These are phyloP conservation scores for Micrasema minimum DNA, from an alignment of 1,140 invertebrate species.

Conservation along the genomic window DNA sequence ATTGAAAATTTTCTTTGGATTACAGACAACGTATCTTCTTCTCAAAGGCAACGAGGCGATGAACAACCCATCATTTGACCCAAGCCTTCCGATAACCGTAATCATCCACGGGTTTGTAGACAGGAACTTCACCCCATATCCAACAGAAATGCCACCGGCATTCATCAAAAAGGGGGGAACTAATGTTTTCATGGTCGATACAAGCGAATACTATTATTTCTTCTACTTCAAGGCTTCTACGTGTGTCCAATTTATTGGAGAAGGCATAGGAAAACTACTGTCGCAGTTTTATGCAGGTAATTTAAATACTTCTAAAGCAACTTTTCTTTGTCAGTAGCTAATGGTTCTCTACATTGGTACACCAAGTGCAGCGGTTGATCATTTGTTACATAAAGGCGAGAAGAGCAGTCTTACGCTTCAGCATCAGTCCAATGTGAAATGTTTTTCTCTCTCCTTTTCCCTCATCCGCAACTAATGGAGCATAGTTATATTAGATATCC, in stretches of 20 bases:
- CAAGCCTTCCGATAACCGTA: not conserved
- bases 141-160: not conserved
- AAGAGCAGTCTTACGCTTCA: not conserved
- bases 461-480: no score
- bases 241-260: slow-evolving; percentile 14
- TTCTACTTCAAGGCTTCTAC: slow-evolving; percentile 17
- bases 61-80: no score
- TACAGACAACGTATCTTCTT: no score
- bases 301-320: not conserved
- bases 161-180: slow-evolving; percentile 6
- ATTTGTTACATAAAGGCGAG: not conserved
- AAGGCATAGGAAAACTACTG: slow-evolving; percentile 5
- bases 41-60: no score
- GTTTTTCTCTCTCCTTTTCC: not conserved
- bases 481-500: no score
- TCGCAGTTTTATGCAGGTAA: slow-evolving; percentile 50
- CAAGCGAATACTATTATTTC: slow-evolving; percentile 12
- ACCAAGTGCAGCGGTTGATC: not conserved
- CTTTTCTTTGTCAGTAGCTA: not conserved
- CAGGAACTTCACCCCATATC: not conserved
- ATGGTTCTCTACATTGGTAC: not conserved
- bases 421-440: not conserved
- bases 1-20: no score
- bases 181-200: slow-evolving; percentile 28
- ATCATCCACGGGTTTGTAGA: slow-evolving; percentile 6